Conservation (phyloP, 2,888 invertebrate genomes). For the Galeruca laticollis region DNA sequence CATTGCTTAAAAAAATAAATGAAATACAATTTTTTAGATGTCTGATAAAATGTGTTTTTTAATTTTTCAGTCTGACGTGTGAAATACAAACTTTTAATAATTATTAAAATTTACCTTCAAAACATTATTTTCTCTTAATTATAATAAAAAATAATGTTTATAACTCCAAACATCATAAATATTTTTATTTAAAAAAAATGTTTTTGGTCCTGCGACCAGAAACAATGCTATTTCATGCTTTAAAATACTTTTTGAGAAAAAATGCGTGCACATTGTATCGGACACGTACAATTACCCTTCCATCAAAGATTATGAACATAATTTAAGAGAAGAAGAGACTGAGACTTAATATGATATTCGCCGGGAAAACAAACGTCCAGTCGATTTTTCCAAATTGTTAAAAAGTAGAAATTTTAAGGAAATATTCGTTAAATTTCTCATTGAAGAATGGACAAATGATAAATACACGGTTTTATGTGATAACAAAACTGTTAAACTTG, state of each 20-base stretch:
- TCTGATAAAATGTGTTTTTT: too few species aligned
- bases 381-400: slow-evolving; percentile 54
- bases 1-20: too few species aligned
- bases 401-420: slow-evolving; percentile 52
- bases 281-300: slow-evolving; percentile 53
- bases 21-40: too few species aligned
- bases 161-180: too few species aligned
- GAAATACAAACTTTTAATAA: too few species aligned
- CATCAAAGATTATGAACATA: slow-evolving; percentile 49
- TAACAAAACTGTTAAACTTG: slow-evolving; percentile 49
- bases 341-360: slow-evolving; percentile 48
- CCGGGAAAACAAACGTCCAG: slow-evolving; percentile 51
- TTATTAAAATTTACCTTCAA: slow-evolving; percentile 21
- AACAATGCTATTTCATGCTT: slow-evolving; percentile 46
- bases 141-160: too few species aligned
- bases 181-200: too few species aligned
- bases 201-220: too few species aligned
- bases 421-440: slow-evolving; percentile 54
- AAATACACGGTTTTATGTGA: slow-evolving; percentile 41
- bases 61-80: too few species aligned
- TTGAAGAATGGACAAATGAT: slow-evolving; percentile 49
- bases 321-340: slow-evolving; percentile 42
- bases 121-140: too few species aligned
- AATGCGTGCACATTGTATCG: slow-evolving; percentile 54
- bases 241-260: slow-evolving; percentile 48